Evolutionary conservation across 2,797 vertebrate genomes (phyloP).

Genomic region (Artibeus jamaicensis): DNA sequence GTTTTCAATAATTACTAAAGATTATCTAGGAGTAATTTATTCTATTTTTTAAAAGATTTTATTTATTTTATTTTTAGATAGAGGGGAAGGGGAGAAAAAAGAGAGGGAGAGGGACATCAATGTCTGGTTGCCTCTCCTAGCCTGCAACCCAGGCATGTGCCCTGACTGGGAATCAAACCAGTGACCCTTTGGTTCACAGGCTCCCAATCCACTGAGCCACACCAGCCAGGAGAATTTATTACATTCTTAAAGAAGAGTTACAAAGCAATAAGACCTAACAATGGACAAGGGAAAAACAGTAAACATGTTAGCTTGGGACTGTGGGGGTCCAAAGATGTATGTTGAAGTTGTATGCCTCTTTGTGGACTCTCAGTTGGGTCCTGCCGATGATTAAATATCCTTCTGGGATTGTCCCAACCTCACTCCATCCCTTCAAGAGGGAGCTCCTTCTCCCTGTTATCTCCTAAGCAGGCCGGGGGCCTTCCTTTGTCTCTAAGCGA

Average conservation of each 20-base stretch:
- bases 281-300: background rate
- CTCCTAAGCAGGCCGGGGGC: background rate
- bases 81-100: too few species aligned
- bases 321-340: background rate
- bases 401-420: background rate
- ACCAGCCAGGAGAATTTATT: background rate
- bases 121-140: too few species aligned
- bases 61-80: too few species aligned
- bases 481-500: background rate
- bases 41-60: background rate
- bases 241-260: background rate
- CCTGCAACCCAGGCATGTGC: too few species aligned
- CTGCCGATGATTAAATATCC: background rate
- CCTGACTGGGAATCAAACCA: too few species aligned
- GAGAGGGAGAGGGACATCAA: too few species aligned
- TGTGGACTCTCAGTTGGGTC: background rate
- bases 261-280: background rate
- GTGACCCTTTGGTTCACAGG: too few species aligned
- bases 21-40: background rate
- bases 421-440: background rate
- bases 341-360: background rate
- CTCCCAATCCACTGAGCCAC: too few species aligned
- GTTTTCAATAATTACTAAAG: constrained; percentile 37
- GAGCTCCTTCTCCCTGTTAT: background rate
- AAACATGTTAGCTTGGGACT: background rate